Evolutionary conservation across 2,797 vertebrate species (phyloP).

Genomic region (Sitta carolinensis): DNA sequence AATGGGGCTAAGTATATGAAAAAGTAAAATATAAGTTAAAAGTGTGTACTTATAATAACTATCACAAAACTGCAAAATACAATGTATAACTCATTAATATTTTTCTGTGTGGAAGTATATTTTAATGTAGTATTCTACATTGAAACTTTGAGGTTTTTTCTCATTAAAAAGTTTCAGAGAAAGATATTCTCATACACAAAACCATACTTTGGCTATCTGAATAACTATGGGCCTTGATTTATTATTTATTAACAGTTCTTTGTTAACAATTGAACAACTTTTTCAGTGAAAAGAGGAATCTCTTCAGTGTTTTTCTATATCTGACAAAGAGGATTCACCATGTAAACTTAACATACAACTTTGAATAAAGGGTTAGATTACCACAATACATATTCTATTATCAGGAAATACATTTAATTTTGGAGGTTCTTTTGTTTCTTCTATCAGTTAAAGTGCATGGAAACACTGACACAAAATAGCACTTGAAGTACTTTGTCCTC

Average conservation of each 20-base stretch:
- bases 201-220: neutral
- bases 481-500: neutral
- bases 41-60: neutral
- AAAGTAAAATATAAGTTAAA: conserved; percentile 40
- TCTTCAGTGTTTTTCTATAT: neutral
- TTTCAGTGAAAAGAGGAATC: neutral
- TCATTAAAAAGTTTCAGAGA: neutral
- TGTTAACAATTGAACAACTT: neutral
- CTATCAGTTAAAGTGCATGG: neutral
- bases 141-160: neutral
- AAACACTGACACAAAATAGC: neutral
- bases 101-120: neutral
- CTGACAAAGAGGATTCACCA: neutral
- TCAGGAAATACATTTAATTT: neutral
- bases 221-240: neutral
- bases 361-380: neutral
- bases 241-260: neutral
- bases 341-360: neutral
- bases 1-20: conserved; percentile 20
- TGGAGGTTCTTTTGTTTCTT: neutral
- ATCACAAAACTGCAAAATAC: neutral
- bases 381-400: neutral
- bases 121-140: neutral
- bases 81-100: neutral
- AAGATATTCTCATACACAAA: neutral